These are phyloP conservation scores for Vandiemenella viatica DNA, from an alignment of 2,888 invertebrate species.

Conservation along the genomic window DNA sequence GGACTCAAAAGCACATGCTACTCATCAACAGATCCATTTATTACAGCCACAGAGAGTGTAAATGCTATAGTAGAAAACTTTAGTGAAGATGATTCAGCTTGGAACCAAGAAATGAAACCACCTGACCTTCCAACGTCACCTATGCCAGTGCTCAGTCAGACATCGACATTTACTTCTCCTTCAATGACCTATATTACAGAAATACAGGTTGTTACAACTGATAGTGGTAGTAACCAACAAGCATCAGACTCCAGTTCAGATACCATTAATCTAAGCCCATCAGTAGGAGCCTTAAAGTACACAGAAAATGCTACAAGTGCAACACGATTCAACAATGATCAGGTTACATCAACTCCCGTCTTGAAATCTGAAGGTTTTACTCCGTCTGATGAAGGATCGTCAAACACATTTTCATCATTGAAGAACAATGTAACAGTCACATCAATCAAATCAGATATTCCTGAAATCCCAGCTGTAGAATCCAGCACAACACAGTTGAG, in stretches of 20 bases:
- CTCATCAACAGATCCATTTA: constrained; percentile 10
- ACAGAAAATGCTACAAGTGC: neutral
- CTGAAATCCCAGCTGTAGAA: too few species aligned
- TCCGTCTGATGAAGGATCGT: too few species aligned
- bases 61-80: constrained; percentile 6
- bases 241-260: neutral
- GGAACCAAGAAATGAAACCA: constrained; percentile 21
- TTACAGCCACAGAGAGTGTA: constrained; percentile 9
- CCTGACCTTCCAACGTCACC: constrained; percentile 30
- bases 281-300: too few species aligned
- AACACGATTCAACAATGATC: too few species aligned
- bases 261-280: too few species aligned
- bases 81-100: constrained; percentile 11
- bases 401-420: neutral
- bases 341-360: too few species aligned
- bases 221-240: neutral
- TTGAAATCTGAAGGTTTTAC: too few species aligned
- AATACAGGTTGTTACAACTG: constrained; percentile 43
- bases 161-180: constrained; percentile 23
- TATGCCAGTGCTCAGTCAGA: constrained; percentile 21
- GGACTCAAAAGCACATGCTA: constrained; percentile 2
- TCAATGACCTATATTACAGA: constrained; percentile 52
- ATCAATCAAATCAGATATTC: too few species aligned
- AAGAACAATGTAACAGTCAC: constrained; percentile 18
- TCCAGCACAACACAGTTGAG: too few species aligned